A percentile compares a stretch with the other conserved stretches of the same genome.
phyloP scores from a whole-genome alignment of 1,140 invertebrate genomes.

The Nylanderia fulva region DNA sequence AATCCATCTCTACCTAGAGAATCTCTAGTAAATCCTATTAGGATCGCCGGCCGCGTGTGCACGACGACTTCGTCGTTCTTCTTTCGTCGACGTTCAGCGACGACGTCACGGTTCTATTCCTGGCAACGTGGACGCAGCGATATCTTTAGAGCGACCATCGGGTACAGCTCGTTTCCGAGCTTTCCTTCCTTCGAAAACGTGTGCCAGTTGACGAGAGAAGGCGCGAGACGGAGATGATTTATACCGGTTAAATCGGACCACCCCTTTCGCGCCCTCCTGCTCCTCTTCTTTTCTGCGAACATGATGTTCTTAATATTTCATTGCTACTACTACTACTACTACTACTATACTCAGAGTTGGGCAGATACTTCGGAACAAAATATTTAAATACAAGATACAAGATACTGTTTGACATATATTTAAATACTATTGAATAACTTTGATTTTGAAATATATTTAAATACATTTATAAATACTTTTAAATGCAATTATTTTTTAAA shows the following conservation, averaged over 20 bases:
- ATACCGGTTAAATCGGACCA: constrained; percentile 41
- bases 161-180: constrained; percentile 72
- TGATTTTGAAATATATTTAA: too few species aligned
- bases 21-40: not conserved
- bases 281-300: not conserved
- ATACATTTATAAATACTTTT: too few species aligned
- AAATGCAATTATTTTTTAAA: too few species aligned
- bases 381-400: too few species aligned
- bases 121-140: constrained; percentile 80
- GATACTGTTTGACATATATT: too few species aligned
- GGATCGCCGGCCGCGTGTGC: not conserved
- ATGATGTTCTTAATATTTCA: not conserved
- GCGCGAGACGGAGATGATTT: constrained; percentile 48
- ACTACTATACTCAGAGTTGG: too few species aligned
- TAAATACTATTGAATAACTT: too few species aligned
- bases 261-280: not conserved
- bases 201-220: constrained; percentile 57
- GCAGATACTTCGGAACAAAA: too few species aligned
- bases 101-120: constrained; percentile 82
- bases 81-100: constrained; percentile 67
- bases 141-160: constrained; percentile 81
- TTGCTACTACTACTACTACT: not conserved
- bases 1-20: too few species aligned
- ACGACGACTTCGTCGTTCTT: constrained; percentile 52
- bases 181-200: constrained; percentile 63